Percentiles rank a stretch among this genome's conserved stretches.
These are phyloP conservation scores for Engraulis encrasicolus DNA, from an alignment of 2,113 vertebrate species.

Conservation along the genomic window DNA sequence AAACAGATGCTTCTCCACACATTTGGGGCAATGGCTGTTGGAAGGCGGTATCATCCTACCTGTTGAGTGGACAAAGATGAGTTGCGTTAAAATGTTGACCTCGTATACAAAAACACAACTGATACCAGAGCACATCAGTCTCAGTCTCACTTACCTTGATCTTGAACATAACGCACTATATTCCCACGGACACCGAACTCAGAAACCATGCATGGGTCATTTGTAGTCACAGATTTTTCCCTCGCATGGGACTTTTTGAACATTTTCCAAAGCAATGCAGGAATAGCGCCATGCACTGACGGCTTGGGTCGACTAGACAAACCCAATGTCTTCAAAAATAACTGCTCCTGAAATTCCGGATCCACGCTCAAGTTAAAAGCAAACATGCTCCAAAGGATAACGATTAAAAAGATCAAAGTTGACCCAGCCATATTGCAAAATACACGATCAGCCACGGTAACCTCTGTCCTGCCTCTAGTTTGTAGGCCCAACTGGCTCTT, in stretches of 20 bases:
- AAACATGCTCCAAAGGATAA: background rate
- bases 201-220: conserved; percentile 78
- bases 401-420: background rate
- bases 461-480: background rate
- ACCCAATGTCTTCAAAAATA: conserved; percentile 76
- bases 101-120: too few relatives aligned
- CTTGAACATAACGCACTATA: conserved; percentile 84
- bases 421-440: background rate
- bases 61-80: conserved; percentile 26
- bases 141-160: conserved; percentile 77
- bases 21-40: conserved; percentile 60
- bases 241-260: conserved; percentile 64
- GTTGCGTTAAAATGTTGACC: background rate
- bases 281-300: conserved; percentile 63
- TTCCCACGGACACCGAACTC: conserved; percentile 88
- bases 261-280: conserved; percentile 83
- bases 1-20: conserved; percentile 80
- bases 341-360: conserved; percentile 59
- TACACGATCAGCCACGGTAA: background rate
- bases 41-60: conserved; percentile 54
- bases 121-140: too few relatives aligned
- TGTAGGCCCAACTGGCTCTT: background rate
- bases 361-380: conserved; percentile 41
- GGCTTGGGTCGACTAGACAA: conserved; percentile 70
- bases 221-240: conserved; percentile 31